Percentiles rank a stretch among this genome's conserved stretches.
Evolutionary conservation across 2,888 invertebrate genomes (phyloP).

Genomic region (Quadriops clusia): DNA sequence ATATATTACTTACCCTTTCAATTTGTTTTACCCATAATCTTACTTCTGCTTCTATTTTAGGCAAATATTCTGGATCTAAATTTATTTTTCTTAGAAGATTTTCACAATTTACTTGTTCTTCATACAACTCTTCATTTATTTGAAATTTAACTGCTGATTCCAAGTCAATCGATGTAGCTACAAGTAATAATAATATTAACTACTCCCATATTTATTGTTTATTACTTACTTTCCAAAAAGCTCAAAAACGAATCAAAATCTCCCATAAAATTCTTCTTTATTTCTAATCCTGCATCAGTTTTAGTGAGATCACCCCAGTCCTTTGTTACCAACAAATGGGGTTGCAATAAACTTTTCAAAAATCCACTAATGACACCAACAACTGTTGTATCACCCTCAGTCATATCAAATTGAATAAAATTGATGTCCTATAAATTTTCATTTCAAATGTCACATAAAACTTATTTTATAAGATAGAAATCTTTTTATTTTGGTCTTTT

Average conservation of each 20-base stretch:
- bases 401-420: slow-evolving; percentile 27
- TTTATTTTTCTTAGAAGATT: slow-evolving; percentile 48
- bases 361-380: slow-evolving; percentile 27
- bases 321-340: slow-evolving; percentile 36
- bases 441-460: slow-evolving; percentile 21
- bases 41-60: slow-evolving; percentile 51
- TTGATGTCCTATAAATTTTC: slow-evolving; percentile 26
- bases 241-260: slow-evolving; percentile 44
- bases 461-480: neutral
- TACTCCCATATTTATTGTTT: slow-evolving; percentile 1
- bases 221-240: slow-evolving; percentile 40
- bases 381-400: slow-evolving; percentile 23
- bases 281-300: slow-evolving; percentile 35
- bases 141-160: slow-evolving; percentile 51
- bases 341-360: slow-evolving; percentile 31
- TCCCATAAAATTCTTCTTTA: slow-evolving; percentile 44
- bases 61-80: slow-evolving; percentile 47
- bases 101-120: slow-evolving; percentile 44
- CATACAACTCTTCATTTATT: slow-evolving; percentile 44
- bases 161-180: slow-evolving; percentile 54
- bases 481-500: neutral
- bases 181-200: slow-evolving; percentile 15
- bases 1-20: slow-evolving; percentile 47
- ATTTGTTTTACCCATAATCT: slow-evolving; percentile 60
- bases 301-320: slow-evolving; percentile 46